Evolutionary conservation across 1,140 invertebrate species (phyloP), one percentile per base, ranked within the genome.

Genomic region (Drosophila pseudoananassae): DNA sequence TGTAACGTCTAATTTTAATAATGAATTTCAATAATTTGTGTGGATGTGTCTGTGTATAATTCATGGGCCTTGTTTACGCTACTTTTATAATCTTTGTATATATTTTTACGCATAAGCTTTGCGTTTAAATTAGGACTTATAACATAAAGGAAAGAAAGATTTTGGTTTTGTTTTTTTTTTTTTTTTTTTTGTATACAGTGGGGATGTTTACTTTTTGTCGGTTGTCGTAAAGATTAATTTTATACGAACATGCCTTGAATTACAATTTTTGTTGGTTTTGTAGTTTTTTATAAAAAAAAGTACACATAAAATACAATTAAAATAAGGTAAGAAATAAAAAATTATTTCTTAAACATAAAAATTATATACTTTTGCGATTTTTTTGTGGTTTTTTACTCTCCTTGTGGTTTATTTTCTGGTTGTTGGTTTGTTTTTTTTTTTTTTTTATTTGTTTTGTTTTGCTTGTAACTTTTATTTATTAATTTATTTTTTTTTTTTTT

Each of bases 261-360:
- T 76, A 76, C 73, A 76, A 76, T 76, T 76, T 72, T 66, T 58
- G 36, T 65, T 77, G 56, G 64, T 64, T 79, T 88, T 88, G 73
- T 75, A 88, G 82, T 90, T 89, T 80, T 89, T 82, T 90, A 82
- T 87, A 90, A 88, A 90, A 90, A 33, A 90, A 90, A 90, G 89
- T 90, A 90, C 88, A 90, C 88, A 76, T 90, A 90, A 88, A 88
- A 90, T 90, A 90, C 83, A 90, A 89, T 91, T 91, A 91, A 90
- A 90, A 89, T 89, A 88, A 90, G 76, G 83, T 85, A 91, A 79
- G 78, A 91, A 91, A 83, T 83, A 91, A 87, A 90, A 89, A 87
- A 91, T 89, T 91, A 90, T 91, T 89, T 80, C 84, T 89, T 89
- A 89, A 87, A 89, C 84, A 89, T 89, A 89, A 75, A 82, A 89